phyloP scores from a whole-genome alignment of 92 coral and sea anemone species.

The Actinernus sp. region DNA sequence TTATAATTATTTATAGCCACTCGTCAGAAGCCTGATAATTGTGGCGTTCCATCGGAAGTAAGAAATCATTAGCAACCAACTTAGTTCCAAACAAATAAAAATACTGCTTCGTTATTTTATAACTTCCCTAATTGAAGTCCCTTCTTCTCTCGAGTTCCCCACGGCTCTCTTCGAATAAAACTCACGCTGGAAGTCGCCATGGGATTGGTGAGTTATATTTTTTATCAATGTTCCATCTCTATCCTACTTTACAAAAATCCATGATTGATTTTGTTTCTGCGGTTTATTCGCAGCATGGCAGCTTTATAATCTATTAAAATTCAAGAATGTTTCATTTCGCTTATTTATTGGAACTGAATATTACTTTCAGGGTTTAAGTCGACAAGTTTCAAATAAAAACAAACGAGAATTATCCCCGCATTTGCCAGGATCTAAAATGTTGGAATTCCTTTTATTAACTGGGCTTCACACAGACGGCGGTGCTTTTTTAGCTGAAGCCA shows the following conservation, averaged over 20 bases:
- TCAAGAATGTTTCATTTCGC: not conserved
- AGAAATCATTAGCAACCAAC: not conserved
- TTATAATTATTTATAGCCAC: constrained; percentile 12
- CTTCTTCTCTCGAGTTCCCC: not conserved
- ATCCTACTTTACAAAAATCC: not conserved
- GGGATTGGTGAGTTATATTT: not conserved
- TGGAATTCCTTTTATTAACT: not conserved
- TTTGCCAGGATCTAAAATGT: not conserved
- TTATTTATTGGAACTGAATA: too few relatives aligned
- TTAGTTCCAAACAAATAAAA: not conserved
- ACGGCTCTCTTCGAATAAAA: not conserved
- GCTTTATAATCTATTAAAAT: not conserved
- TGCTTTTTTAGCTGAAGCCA: not conserved
- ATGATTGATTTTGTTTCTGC: not conserved
- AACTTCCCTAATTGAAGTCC: not conserved
- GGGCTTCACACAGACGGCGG: not conserved
- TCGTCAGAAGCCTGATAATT: not conserved
- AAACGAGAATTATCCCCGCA: not conserved
- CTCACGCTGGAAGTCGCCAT: not conserved
- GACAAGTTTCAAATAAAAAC: not conserved
- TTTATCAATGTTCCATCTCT: not conserved
- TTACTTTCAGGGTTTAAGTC: not conserved
- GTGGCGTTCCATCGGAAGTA: not conserved
- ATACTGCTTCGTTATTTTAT: not conserved
- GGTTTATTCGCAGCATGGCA: not conserved